These are phyloP conservation scores for Chlorospingus flavigularis DNA, from an alignment of 2,797 vertebrate genomes.

Conservation along the genomic window DNA sequence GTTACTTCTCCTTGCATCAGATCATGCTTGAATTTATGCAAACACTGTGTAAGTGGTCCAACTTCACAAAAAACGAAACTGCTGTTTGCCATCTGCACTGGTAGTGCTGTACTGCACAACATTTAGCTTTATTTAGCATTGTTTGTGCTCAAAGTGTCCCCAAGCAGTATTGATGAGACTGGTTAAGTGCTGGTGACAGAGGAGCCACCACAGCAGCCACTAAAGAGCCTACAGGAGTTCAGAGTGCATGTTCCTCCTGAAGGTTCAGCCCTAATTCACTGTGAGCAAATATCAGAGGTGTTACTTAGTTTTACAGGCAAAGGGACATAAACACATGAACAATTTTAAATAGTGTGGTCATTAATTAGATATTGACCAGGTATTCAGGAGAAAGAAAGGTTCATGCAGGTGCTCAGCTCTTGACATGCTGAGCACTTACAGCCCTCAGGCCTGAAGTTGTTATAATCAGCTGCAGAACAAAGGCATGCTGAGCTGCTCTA, in stretches of 20 bases:
- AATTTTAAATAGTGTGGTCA: not conserved
- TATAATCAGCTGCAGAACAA: not conserved
- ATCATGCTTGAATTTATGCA: not conserved
- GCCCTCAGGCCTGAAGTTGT: not conserved
- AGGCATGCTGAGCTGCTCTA: not conserved
- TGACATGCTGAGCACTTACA: not conserved
- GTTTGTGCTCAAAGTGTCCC: not conserved
- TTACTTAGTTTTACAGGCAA: not conserved
- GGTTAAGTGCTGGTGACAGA: not conserved
- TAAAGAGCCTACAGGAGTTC: not conserved
- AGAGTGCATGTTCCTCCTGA: not conserved
- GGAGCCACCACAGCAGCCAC: not conserved
- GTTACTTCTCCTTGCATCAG: not conserved
- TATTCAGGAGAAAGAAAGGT: not conserved
- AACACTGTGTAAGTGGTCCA: not conserved
- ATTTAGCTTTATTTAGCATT: not conserved
- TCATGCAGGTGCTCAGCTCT: not conserved
- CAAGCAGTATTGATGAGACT: not conserved
- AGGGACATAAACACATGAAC: not conserved
- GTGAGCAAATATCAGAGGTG: not conserved
- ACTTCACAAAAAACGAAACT: not conserved
- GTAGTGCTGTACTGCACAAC: not conserved
- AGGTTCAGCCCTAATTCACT: not conserved
- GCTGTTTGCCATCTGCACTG: constrained; percentile 1
- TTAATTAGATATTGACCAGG: not conserved